Conservation (phyloP, 2,888 invertebrate species). For the Noctuana brunneofusca region DNA sequence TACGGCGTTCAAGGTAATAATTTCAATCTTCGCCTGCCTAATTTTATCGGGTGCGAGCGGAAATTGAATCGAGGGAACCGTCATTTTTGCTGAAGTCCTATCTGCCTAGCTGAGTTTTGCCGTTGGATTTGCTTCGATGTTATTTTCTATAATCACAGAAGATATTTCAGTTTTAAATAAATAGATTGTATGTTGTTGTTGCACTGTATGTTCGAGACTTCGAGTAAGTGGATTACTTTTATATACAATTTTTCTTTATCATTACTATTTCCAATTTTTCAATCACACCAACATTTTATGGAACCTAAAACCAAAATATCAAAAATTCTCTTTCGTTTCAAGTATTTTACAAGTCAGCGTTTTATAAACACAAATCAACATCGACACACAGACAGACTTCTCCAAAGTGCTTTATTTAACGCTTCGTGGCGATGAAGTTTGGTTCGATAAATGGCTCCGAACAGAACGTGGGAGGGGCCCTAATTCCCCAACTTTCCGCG, state of each 20-base stretch:
- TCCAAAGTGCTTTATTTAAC: conserved; percentile 22
- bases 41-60: conserved; percentile 37
- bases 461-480: conserved; percentile 31
- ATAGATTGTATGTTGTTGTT: neutral
- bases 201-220: no score
- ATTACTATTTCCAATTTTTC: neutral
- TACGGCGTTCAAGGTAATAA: conserved; percentile 31
- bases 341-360: neutral
- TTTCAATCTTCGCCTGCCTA: conserved; percentile 35
- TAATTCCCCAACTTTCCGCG: conserved; percentile 36
- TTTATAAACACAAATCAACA: neutral
- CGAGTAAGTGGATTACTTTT: no score
- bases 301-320: neutral
- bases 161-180: neutral
- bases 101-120: conserved; percentile 20
- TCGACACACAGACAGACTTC: conserved; percentile 17
- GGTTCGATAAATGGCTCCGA: conserved; percentile 35
- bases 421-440: conserved; percentile 31
- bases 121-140: conserved; percentile 1
- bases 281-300: neutral
- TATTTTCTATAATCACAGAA: neutral
- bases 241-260: neutral
- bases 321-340: neutral
- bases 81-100: conserved; percentile 29
- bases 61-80: conserved; percentile 36